A percentile compares a stretch with the other conserved stretches of the same genome.
phyloP scores from a whole-genome alignment of 2,797 vertebrate genomes.

The Arrhamphus sclerolepis region DNA sequence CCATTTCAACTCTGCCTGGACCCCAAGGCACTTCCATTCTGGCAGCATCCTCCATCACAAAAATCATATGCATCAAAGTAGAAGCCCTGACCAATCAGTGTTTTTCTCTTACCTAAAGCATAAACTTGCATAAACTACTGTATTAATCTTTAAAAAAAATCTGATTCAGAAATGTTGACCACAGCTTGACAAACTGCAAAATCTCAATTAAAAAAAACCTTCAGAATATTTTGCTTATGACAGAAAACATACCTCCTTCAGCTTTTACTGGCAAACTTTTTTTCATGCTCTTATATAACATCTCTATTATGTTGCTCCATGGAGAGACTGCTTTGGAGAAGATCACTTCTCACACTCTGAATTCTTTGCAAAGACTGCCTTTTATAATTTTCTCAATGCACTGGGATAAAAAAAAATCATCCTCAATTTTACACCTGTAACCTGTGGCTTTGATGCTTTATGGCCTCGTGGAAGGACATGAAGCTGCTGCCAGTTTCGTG shows the following conservation, averaged over 20 bases:
- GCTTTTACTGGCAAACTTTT: constrained; percentile 44
- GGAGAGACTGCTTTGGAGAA: constrained; percentile 44
- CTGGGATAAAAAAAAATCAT: not conserved
- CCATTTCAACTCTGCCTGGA: constrained; percentile 70
- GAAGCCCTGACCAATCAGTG: constrained; percentile 42
- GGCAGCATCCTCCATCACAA: constrained; percentile 65
- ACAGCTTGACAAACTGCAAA: not conserved
- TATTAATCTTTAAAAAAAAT: constrained; percentile 20
- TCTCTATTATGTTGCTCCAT: constrained; percentile 11
- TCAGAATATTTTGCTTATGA: not conserved
- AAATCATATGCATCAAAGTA: constrained; percentile 63
- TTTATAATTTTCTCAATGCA: not conserved
- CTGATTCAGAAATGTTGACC: constrained; percentile 9
- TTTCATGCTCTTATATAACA: constrained; percentile 62
- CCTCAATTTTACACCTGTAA: constrained; percentile 3
- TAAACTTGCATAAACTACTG: constrained; percentile 29
- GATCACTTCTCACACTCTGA: constrained; percentile 35
- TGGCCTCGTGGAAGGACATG: too few relatives aligned
- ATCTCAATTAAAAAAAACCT: constrained; percentile 11
- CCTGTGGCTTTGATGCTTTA: not conserved
- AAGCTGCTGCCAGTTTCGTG: constrained; percentile 28
- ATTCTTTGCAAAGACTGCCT: constrained; percentile 8
- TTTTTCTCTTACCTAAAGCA: not conserved
- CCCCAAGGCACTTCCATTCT: constrained; percentile 58
- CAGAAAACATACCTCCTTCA: constrained; percentile 22